Evolutionary conservation across 2,113 vertebrate species (phyloP).

Genomic region (Apistogramma diplotaenia): DNA sequence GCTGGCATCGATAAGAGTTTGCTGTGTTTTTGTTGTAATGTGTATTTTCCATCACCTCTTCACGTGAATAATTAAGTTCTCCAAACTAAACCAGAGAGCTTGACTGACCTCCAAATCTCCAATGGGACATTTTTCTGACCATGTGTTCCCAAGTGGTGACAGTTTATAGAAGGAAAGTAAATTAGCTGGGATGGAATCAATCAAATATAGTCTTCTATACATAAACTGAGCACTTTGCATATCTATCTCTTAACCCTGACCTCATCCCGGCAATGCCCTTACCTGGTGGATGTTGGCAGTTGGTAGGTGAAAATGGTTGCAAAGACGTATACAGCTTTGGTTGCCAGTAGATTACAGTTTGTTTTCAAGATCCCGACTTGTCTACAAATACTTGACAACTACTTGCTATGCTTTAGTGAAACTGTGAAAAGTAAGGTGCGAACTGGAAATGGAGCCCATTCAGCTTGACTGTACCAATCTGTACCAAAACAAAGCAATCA

Average conservation of each 20-base stretch:
- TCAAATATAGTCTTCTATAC: too few species aligned
- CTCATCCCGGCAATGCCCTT: background rate
- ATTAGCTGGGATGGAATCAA: background rate
- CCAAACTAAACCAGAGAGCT: background rate
- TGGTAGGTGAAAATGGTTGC: too few species aligned
- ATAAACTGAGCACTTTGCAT: background rate
- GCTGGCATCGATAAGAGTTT: background rate
- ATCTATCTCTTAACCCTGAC: background rate
- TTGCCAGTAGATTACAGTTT: too few species aligned
- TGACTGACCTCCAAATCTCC: background rate
- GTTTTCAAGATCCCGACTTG: too few species aligned
- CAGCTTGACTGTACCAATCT: too few species aligned
- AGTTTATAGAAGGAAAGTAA: background rate
- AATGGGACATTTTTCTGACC: background rate
- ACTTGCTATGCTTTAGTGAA: too few species aligned
- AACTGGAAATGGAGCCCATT: too few species aligned
- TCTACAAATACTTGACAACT: too few species aligned
- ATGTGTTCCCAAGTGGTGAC: background rate
- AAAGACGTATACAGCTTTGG: too few species aligned
- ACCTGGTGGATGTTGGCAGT: too few species aligned
- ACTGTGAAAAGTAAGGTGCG: too few species aligned
- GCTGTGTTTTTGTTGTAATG: background rate
- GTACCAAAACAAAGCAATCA: too few species aligned
- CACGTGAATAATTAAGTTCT: background rate
- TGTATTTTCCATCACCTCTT: background rate